Conservation (phyloP, 1,140 invertebrate genomes). For the Drosophila virilis region DNA sequence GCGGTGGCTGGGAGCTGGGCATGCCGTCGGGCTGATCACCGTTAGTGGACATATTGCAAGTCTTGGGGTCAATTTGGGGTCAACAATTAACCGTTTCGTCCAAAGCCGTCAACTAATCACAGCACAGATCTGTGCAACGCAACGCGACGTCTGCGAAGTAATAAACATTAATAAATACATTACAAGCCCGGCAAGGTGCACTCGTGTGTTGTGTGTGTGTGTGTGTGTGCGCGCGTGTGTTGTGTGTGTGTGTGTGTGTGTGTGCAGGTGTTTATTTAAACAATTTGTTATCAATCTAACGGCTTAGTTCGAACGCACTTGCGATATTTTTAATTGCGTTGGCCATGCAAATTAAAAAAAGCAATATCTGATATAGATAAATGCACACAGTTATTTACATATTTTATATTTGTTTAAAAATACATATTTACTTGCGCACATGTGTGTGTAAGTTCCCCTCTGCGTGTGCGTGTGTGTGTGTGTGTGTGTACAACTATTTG, state of each 20-base stretch:
- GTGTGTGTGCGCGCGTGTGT: background rate
- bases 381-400: background rate
- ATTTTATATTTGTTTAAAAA: background rate
- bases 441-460: background rate
- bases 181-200: background rate
- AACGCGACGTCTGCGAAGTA: background rate
- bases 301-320: background rate
- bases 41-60: background rate
- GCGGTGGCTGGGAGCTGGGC: background rate
- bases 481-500: background rate
- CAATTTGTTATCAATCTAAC: constrained; percentile 54
- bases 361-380: constrained; percentile 6
- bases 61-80: background rate
- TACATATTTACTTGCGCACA: background rate
- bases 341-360: constrained; percentile 18
- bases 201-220: background rate
- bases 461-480: background rate
- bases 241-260: background rate
- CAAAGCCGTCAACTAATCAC: background rate
- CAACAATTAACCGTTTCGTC: background rate
- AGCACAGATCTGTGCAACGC: background rate
- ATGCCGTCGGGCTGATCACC: background rate
- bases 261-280: constrained; percentile 43
- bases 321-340: background rate
- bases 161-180: constrained; percentile 11